A percentile compares a stretch with the other conserved stretches of the same genome.
Evolutionary conservation across 2,888 invertebrate genomes (phyloP).

Genomic region (Mallateleia sp.): DNA sequence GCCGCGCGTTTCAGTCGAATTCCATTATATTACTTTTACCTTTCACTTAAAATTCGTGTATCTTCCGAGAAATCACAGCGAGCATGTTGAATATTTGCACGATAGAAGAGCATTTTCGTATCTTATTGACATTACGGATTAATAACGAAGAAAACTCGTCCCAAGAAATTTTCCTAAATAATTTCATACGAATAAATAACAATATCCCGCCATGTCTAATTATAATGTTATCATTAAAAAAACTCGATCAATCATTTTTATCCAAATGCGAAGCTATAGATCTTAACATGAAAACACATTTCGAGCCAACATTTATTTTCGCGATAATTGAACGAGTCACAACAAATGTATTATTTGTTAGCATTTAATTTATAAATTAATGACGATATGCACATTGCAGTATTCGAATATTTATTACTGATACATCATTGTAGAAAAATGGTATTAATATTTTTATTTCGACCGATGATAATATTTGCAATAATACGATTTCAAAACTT

Average conservation of each 20-base stretch:
- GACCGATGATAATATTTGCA: background rate
- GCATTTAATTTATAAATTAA: constrained; percentile 9
- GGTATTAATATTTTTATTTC: constrained; percentile 11
- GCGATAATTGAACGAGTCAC: too few species aligned
- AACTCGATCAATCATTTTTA: too few species aligned
- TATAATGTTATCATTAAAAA: background rate
- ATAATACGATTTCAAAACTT: constrained; percentile 24
- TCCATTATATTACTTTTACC: constrained; percentile 89
- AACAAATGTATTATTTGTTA: constrained; percentile 66
- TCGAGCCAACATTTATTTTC: too few species aligned
- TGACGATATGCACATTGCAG: background rate
- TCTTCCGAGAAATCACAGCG: constrained; percentile 66
- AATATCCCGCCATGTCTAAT: background rate
- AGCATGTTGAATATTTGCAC: constrained; percentile 69
- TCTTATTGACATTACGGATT: constrained; percentile 69
- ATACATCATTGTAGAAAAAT: constrained; percentile 11
- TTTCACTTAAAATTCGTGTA: constrained; percentile 86
- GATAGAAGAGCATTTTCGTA: constrained; percentile 41
- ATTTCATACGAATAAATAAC: background rate
- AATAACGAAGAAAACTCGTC: constrained; percentile 33
- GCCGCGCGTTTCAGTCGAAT: constrained; percentile 85
- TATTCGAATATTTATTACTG: constrained; percentile 3
- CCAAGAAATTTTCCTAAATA: constrained; percentile 14
- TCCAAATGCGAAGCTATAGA: too few species aligned
- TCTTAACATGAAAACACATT: too few species aligned